phyloP scores from a whole-genome alignment of 2,113 vertebrate genomes.

The Grammomys surdaster region DNA sequence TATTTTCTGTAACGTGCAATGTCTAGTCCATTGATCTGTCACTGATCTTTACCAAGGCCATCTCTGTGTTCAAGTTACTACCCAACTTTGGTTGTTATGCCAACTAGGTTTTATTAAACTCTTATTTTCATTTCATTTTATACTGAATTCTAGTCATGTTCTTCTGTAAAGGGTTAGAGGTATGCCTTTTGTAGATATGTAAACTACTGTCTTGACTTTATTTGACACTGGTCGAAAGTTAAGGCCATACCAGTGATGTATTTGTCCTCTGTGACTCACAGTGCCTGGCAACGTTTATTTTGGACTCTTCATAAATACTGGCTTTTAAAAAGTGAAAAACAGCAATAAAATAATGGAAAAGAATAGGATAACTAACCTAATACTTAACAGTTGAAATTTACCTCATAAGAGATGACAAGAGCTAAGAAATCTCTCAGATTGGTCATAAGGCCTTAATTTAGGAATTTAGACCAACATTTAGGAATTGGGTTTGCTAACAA shows the following conservation, averaged over 20 bases:
- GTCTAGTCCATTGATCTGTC: background rate
- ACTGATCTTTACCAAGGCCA: background rate
- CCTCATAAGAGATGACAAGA: conserved; percentile 5
- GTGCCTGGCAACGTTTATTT: background rate
- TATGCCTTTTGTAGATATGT: background rate
- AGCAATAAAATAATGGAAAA: background rate
- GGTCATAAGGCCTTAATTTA: background rate
- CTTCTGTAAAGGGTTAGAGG: background rate
- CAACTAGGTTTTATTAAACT: background rate
- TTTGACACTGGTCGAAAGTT: conserved; percentile 3
- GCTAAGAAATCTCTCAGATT: background rate
- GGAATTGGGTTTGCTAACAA: background rate
- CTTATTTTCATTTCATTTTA: background rate
- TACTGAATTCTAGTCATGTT: background rate
- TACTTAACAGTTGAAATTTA: conserved; percentile 20
- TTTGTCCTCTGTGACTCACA: background rate
- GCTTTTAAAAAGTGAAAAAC: conserved; percentile 46
- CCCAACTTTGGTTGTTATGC: background rate
- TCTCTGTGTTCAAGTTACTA: conserved; percentile 13
- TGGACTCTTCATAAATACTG: background rate
- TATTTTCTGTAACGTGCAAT: background rate
- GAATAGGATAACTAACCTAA: background rate
- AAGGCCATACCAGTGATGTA: background rate
- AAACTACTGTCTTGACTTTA: conserved; percentile 5
- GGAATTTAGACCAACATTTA: background rate